A percentile compares a stretch with the other conserved stretches of the same genome.
phyloP scores from a whole-genome alignment of 2,797 vertebrate species.

The Falco naumanni region DNA sequence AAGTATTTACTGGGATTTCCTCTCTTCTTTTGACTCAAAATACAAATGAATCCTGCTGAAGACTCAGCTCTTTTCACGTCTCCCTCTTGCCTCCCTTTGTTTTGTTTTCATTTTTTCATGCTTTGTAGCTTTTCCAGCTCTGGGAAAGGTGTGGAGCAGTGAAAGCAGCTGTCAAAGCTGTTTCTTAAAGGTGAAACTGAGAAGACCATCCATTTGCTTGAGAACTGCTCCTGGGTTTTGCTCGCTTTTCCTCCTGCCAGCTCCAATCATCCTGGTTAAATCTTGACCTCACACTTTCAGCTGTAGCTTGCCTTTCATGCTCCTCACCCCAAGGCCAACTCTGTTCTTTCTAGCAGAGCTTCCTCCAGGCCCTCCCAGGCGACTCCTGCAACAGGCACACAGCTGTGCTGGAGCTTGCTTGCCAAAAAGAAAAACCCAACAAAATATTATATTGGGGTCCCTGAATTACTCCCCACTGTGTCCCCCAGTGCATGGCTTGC shows the following conservation, averaged over 20 bases:
- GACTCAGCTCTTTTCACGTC: background rate
- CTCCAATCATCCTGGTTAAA: background rate
- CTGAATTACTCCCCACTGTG: rapidly evolving
- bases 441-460: no score
- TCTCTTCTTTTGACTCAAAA: background rate
- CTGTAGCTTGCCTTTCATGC: background rate
- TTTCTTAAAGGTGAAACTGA: background rate
- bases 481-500: rapidly evolving
- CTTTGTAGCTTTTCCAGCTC: background rate
- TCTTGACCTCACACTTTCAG: background rate
- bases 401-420: background rate
- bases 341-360: background rate
- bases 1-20: background rate
- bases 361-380: background rate
- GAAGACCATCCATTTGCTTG: background rate
- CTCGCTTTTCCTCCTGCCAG: background rate
- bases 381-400: background rate
- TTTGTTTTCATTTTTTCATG: background rate
- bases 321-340: background rate
- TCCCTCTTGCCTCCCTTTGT: background rate
- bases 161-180: background rate
- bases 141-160: background rate
- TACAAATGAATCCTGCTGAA: background rate
- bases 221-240: background rate
- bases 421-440: background rate